Base-by-base conservation (phyloP, 2,888 invertebrate genomes). In the Drosophila atroscutellata region DNA sequence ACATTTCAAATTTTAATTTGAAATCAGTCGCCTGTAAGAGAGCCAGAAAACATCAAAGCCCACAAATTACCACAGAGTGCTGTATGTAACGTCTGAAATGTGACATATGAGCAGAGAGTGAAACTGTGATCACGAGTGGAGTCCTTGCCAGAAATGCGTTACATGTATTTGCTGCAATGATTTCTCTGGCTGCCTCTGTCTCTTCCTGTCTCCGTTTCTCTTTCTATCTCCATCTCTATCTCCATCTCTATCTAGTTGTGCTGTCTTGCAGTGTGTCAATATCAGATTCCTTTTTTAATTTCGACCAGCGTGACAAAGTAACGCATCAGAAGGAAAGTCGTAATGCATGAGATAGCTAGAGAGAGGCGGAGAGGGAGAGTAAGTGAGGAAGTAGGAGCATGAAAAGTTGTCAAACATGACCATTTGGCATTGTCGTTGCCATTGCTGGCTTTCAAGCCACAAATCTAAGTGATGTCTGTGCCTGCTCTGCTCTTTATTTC, bases 381-480 rank as follows among this genome's bases (percentile, higher is more conserved):
- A 20, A 42, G 18, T 24, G 34, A 15, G 30, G 32, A 20, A 58
- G 30, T 51, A 72, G 45, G 45, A 45, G 54, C 55, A 71, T 72
- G 64, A 76, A 72, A 75, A 71, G 67, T 82, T 90, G 90, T 87
- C 88, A 88, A 81, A 90, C 89, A 88, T 86, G 81, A 90, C 89
- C 89, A 77, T 80, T 82, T 79, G 72, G 74, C 76, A 74, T 82
- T 81, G 70, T 60, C 67, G 68, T 72, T 75, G 76, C 67, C 59
- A 68, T 70, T 67, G 86, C 75, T 76, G 69, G 64, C 63, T 76
- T 76, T 68, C 75, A 85, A 87, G 87, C 88, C 90, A 85, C 86
- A 86, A 89, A 88, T 86, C 81, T 80, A 82, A 60, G 69, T 79
- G 71, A 72, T 76, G 81, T 77, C 59, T 77, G 71, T 70, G 70